These are phyloP conservation scores for Thamnaconus septentrionalis DNA, from an alignment of 2,113 vertebrate species.

Conservation along the genomic window DNA sequence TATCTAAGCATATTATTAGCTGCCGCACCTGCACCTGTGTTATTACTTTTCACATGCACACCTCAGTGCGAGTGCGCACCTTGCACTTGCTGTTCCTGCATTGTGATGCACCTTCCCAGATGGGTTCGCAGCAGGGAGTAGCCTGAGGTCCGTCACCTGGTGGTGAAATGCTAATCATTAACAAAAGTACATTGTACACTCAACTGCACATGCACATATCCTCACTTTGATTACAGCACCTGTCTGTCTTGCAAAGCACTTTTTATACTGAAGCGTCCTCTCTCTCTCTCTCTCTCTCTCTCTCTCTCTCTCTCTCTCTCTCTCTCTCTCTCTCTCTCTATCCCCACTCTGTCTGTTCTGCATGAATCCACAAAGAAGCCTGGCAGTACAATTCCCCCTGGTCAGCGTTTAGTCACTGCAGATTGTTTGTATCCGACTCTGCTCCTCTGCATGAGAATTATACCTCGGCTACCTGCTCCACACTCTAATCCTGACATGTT, in stretches of 20 bases:
- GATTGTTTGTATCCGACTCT: slow-evolving; percentile 15
- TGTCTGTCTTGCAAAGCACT: slow-evolving; percentile 26
- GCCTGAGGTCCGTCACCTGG: slow-evolving; percentile 44
- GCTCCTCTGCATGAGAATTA: slow-evolving; percentile 38
- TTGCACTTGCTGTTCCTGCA: not conserved
- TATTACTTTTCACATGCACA: too few relatives aligned
- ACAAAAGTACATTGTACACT: slow-evolving; percentile 30
- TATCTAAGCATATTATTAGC: too few relatives aligned
- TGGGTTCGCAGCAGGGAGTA: slow-evolving; percentile 33
- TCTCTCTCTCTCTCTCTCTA: not conserved
- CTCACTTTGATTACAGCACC: slow-evolving; percentile 32
- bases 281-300: too few relatives aligned
- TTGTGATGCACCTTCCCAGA: slow-evolving; percentile 24
- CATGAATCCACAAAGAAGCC: slow-evolving; percentile 13
- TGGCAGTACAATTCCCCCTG: slow-evolving; percentile 15
- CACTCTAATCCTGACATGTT: slow-evolving; percentile 5
- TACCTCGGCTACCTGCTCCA: slow-evolving; percentile 27
- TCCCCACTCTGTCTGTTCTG: not conserved
- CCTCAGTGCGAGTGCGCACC: too few relatives aligned
- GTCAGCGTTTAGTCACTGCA: slow-evolving; percentile 20
- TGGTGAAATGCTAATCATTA: slow-evolving; percentile 48
- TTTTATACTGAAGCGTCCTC: slow-evolving; percentile 1
- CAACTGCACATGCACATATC: slow-evolving; percentile 8
- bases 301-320: too few relatives aligned
- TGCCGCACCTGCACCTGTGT: too few relatives aligned